Base-by-base conservation (phyloP, 2,797 vertebrate species). In the Melanotaenia trifasciata region DNA sequence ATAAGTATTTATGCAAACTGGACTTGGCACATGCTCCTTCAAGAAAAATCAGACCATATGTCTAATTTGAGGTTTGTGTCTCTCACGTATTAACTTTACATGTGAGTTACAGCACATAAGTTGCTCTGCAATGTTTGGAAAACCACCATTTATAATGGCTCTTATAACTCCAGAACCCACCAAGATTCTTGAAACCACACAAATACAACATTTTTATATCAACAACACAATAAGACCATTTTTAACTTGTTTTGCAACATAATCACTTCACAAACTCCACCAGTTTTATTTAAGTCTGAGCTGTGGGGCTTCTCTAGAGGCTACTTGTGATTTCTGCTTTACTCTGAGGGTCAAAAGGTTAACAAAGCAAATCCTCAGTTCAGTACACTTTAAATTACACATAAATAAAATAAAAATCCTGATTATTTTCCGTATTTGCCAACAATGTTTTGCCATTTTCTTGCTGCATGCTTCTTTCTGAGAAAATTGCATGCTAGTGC, bases 151-250 rank as follows among this genome's bases (percentile, higher is more conserved):
- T 60, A 6, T 0, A 4, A 32, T 30, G 13, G 24, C 33, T 57
- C 9, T 47, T 18, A 63, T 54, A 70, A 70, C 40, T 50, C 58
- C 32, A 58, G 7, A 75, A 72, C 51, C 45, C 8, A 45, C 4
- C 10, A 74, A 70, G 40, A 45, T 51, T 64, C 26, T 59, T 74
- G 14, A 71, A 30, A 68, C 22, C 56, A 70, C 20, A 9, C 62
- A 33, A 13, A 58, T 47, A 20, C 14, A 35, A 56, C 64, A 56
- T 40, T 35, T 35, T 57, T 54, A 33, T 26, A 7, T 56, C 35
- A 56, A 56, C 11, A 61, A 3, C 35, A 64, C 2, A 22, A 56
- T 36, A 70, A 72, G 22, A 36, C 13, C 0, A 14, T 32, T 68
- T 70, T 57, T 13, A 22, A 69, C 1, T 5, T 30, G 5, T 58